Conservation (phyloP, 2,113 vertebrate species). For the Scatophagus argus region DNA sequence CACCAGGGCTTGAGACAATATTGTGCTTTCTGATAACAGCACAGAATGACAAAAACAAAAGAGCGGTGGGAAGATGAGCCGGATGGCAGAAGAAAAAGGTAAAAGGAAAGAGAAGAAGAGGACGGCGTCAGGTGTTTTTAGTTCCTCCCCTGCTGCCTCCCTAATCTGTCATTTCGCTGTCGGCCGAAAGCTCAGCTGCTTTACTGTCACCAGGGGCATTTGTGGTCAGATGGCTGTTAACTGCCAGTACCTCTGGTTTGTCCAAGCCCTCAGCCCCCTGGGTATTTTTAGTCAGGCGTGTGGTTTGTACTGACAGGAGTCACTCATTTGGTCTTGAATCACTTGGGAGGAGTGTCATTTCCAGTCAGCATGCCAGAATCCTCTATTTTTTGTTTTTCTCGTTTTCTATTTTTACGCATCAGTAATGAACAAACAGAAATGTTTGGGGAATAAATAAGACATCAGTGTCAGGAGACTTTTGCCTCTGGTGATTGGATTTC, state of each 20-base stretch:
- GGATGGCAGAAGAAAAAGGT: not conserved
- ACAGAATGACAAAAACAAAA: not conserved
- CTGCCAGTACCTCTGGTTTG: conserved; percentile 35
- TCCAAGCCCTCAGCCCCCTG: conserved; percentile 14
- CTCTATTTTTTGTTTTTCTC: not conserved
- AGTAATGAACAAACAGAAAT: conserved; percentile 15
- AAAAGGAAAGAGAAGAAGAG: not conserved
- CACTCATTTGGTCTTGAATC: conserved; percentile 36
- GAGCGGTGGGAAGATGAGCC: not conserved
- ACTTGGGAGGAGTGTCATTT: conserved; percentile 15
- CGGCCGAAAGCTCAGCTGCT: conserved; percentile 58
- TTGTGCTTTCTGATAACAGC: conserved; percentile 2
- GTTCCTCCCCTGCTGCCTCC: conserved; percentile 6
- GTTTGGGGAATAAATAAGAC: conserved; percentile 26
- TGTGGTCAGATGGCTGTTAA: conserved; percentile 38
- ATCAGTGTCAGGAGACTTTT: conserved; percentile 4
- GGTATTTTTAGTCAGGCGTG: conserved; percentile 61
- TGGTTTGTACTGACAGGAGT: conserved; percentile 31
- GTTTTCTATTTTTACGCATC: conserved; percentile 4
- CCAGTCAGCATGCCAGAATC: conserved; percentile 3
- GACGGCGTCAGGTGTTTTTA: conserved; percentile 48
- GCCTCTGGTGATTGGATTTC: conserved; percentile 10
- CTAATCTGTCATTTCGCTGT: conserved; percentile 47
- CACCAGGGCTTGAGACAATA: not conserved
- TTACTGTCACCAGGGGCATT: conserved; percentile 29